Base-by-base conservation (phyloP, 1,140 invertebrate species). In the Drosophila ananassae region DNA sequence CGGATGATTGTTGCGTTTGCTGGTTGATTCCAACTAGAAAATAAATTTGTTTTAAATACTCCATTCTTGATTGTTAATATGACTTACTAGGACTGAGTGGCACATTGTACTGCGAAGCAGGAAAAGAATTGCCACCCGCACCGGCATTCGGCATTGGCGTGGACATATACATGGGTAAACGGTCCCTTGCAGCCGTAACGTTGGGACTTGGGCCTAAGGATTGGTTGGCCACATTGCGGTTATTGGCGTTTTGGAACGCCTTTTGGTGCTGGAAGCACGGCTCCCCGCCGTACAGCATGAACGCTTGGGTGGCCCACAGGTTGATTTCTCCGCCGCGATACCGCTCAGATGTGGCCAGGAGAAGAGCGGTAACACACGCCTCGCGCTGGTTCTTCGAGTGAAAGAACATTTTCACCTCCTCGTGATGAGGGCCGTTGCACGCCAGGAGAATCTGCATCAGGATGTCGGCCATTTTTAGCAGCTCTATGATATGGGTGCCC, bases 261-360 rank as follows among this genome's bases (percentile, higher is more conserved):
- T 79, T 63, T 66, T 84, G 77, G 34, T 64, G 53, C 9, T 77
- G 77, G 67, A 69, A 82, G 32, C 57, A 73, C 0, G 90, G 94
- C 79, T 98, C 97, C 9, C 96, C 96, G 32, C 98, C 98, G 92
- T 98, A 98, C 59, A 98, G 92, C 85, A 99, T 98, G 91, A 99
- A 98, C 0, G 98, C 98, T 84, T 97, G 94, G 1, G 96, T 96
- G 3, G 98, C 98, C 95, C 96, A 97, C 80, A 98, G 96, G 41
- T 95, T 94, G 0, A 97, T 93, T 79, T 97, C 95, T 28, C 94
- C 94, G 63, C 96, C 95, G 69, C 93, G 94, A 57, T 93, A 92
- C 77, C 92, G 94, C 78, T 94, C 95, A 72, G 95, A 93, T 44
- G 97, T 98, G 0, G 97, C 97, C 48, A 99, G 90, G 73, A 98